phyloP scores from a whole-genome alignment of 2,797 vertebrate genomes.

The Mareca strepera region DNA sequence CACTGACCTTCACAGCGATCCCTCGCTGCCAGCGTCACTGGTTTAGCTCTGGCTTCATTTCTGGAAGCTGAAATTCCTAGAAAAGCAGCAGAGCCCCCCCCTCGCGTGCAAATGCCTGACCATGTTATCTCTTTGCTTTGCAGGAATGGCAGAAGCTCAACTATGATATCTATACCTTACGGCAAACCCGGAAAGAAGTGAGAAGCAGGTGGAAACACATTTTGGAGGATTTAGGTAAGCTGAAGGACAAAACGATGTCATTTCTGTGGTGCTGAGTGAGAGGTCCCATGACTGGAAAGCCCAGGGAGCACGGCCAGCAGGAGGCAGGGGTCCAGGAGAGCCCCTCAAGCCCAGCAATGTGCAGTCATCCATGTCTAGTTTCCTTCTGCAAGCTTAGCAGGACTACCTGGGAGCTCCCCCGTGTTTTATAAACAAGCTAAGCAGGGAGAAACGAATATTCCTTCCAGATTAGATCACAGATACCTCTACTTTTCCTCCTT shows the following conservation, averaged over 20 bases:
- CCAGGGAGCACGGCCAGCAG: fast-evolving
- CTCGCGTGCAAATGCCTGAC: neutral
- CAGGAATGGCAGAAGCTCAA: conserved; percentile 96
- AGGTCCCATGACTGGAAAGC: neutral
- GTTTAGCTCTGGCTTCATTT: neutral
- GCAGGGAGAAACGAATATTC: neutral
- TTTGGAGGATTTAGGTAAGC: conserved; percentile 89
- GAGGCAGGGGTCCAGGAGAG: neutral
- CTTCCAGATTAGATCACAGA: neutral
- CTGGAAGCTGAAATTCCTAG: neutral
- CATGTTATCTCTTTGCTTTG: neutral
- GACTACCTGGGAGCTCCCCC: neutral
- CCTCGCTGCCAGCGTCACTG: neutral
- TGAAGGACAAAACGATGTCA: neutral
- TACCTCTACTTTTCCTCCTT: neutral
- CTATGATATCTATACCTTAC: conserved; percentile 88
- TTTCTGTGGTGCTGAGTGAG: neutral
- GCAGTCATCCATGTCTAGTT: neutral
- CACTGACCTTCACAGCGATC: fast-evolving
- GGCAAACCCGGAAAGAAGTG: conserved; percentile 86
- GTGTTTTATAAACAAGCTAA: neutral
- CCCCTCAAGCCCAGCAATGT: neutral
- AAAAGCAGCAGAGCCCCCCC: neutral
- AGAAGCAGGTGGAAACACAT: conserved; percentile 88
- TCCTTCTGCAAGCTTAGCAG: neutral